phyloP scores from a whole-genome alignment of 2,888 invertebrate species.

The Catotricha subobsoleta region DNA sequence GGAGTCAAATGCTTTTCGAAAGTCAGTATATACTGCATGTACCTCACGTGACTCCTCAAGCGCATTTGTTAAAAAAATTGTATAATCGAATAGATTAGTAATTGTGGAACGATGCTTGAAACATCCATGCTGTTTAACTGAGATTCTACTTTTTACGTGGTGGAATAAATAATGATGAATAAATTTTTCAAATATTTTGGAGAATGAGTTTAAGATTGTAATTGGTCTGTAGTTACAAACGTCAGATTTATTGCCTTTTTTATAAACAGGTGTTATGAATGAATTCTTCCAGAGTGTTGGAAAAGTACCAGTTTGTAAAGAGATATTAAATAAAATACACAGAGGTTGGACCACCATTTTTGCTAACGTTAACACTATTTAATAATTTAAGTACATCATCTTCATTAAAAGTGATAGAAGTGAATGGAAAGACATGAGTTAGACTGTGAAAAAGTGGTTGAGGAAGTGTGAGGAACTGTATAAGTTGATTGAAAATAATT shows the following conservation, averaged over 20 bases:
- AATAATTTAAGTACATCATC: no score
- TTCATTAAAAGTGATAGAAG: no score
- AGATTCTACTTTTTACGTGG: not conserved
- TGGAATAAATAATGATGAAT: not conserved
- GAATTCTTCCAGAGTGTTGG: not conserved
- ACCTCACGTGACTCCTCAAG: not conserved
- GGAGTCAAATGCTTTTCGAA: constrained; percentile 1
- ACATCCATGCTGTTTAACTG: not conserved
- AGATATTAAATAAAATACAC: not conserved
- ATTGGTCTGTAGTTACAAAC: not conserved
- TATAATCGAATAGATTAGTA: not conserved
- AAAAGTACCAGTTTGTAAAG: not conserved
- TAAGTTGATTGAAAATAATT: no score
- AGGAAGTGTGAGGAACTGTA: no score
- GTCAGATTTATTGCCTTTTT: not conserved
- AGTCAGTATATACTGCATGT: constrained; percentile 3
- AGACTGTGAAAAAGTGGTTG: no score
- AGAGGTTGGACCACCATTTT: not conserved
- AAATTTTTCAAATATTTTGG: constrained; percentile 1
- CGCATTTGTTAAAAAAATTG: not conserved
- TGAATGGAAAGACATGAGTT: no score
- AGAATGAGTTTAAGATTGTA: not conserved
- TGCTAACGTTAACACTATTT: not conserved
- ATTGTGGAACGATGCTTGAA: not conserved
- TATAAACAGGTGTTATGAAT: not conserved